These are phyloP conservation scores for Cephus pulcher DNA, from an alignment of 2,888 invertebrate species.

Conservation along the genomic window DNA sequence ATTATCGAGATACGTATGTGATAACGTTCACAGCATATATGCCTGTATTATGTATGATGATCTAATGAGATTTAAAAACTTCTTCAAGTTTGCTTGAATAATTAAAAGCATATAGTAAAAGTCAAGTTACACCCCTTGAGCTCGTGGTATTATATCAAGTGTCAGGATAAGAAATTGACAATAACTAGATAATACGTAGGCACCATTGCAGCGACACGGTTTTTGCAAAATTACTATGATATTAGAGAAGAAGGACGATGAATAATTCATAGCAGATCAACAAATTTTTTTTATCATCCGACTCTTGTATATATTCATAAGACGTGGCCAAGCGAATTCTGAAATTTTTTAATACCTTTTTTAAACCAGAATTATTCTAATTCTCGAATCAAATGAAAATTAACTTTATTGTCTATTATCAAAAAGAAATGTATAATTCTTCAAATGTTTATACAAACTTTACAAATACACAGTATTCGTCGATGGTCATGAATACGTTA, in stretches of 20 bases:
- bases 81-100: background rate
- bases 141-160: background rate
- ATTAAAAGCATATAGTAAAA: background rate
- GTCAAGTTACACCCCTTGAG: background rate
- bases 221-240: conserved; percentile 17
- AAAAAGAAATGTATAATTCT: conserved; percentile 7
- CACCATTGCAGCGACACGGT: background rate
- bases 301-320: conserved; percentile 18
- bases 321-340: background rate
- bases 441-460: background rate
- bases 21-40: background rate
- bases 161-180: background rate
- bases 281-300: background rate
- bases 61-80: background rate
- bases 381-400: background rate
- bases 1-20: background rate
- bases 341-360: background rate
- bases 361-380: too few species aligned
- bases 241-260: conserved; percentile 16
- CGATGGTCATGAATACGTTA: too few species aligned
- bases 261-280: conserved; percentile 21
- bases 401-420: background rate
- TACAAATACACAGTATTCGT: too few species aligned
- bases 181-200: background rate
- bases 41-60: too few species aligned